phyloP scores from a whole-genome alignment of 2,888 invertebrate genomes.

The Lathronympha strigana region DNA sequence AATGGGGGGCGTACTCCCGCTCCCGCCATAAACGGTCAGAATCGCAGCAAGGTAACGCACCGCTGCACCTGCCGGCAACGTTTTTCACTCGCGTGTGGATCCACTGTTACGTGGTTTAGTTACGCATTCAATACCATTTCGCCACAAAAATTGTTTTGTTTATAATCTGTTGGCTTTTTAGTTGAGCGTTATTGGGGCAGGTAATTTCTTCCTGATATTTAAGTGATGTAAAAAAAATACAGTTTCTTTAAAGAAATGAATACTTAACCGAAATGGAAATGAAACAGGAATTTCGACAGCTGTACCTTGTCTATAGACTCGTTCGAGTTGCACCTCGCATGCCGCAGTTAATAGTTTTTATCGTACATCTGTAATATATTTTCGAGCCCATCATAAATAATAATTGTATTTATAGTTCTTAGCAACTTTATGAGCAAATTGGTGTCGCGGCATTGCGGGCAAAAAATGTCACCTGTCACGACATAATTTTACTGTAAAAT shows the following conservation, averaged over 20 bases:
- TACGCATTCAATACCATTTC: conserved; percentile 15
- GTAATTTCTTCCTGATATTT: neutral
- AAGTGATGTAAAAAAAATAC: neutral
- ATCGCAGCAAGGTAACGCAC: conserved; percentile 27
- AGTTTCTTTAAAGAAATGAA: neutral
- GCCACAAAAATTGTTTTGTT: conserved; percentile 14
- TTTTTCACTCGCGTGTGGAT: conserved; percentile 28
- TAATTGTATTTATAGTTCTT: conserved; percentile 26
- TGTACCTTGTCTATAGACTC: neutral
- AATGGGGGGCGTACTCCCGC: neutral
- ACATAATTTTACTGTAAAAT: conserved; percentile 54
- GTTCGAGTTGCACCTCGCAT: neutral
- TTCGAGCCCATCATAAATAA: conserved; percentile 27
- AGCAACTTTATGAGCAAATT: conserved; percentile 36
- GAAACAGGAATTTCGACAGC: neutral
- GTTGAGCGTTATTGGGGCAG: neutral
- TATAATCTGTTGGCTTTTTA: neutral
- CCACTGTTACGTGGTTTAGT: conserved; percentile 17
- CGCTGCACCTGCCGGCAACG: conserved; percentile 41
- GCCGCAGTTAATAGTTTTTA: conserved; percentile 1
- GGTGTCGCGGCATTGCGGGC: conserved; percentile 33
- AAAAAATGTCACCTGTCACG: conserved; percentile 42
- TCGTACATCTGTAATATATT: neutral
- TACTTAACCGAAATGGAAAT: neutral
- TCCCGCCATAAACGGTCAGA: neutral